These are phyloP conservation scores for Platycercus adscitus DNA, from an alignment of 2,113 vertebrate genomes.

Conservation along the genomic window DNA sequence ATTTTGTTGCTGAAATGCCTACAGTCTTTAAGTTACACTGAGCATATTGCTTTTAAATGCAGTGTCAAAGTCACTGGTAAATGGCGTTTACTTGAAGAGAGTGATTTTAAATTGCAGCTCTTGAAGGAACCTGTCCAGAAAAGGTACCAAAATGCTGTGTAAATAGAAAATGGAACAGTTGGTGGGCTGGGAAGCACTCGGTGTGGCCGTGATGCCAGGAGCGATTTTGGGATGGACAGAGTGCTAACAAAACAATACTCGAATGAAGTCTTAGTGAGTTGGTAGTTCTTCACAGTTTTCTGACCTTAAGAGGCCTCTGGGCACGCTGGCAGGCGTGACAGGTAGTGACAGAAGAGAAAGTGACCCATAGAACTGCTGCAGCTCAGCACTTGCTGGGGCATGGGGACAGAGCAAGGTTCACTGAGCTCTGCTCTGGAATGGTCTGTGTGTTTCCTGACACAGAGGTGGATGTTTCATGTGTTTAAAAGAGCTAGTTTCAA, in stretches of 20 bases:
- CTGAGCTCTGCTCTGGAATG: fast-evolving
- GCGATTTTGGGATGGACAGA: not conserved
- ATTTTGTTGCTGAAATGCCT: not conserved
- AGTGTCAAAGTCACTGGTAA: not conserved
- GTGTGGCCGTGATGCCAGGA: not conserved
- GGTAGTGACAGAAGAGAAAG: not conserved
- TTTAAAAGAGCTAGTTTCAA: not conserved
- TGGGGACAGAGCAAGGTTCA: not conserved
- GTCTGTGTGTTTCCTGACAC: not conserved
- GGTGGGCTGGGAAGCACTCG: not conserved
- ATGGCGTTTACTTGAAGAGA: not conserved
- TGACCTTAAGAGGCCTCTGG: not conserved
- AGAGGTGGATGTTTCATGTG: not conserved
- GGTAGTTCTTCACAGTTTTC: not conserved
- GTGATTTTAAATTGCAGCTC: not conserved
- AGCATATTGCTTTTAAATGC: not conserved
- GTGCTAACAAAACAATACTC: not conserved
- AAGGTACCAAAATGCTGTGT: not conserved
- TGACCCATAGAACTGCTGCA: not conserved
- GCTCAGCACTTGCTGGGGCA: not conserved
- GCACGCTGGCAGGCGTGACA: not conserved
- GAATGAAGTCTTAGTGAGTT: not conserved
- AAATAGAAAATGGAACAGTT: not conserved
- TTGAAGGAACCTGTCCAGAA: not conserved
- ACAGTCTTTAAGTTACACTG: not conserved